Evolutionary conservation across 1,140 invertebrate species (phyloP).

Genomic region (Lordiphosa stackelbergi): DNA sequence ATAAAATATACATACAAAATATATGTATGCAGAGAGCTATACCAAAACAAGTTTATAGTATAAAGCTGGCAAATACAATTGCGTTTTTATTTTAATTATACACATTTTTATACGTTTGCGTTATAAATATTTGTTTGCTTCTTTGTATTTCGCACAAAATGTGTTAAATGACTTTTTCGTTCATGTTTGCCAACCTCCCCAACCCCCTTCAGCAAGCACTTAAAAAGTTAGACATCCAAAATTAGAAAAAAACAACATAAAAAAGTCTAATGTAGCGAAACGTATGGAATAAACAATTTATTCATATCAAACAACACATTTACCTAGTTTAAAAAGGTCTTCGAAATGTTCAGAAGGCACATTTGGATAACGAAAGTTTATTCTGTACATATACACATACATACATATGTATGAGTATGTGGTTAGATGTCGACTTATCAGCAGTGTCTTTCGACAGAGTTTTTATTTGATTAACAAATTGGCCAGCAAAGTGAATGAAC

Average conservation of each 20-base stretch:
- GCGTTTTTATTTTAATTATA: constrained; percentile 67
- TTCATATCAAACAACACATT: constrained; percentile 1
- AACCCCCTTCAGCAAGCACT: constrained; percentile 14
- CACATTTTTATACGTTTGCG: constrained; percentile 24
- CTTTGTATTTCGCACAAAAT: constrained; percentile 44
- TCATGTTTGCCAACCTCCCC: constrained; percentile 27
- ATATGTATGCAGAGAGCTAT: too few relatives aligned
- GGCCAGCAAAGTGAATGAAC: constrained; percentile 55
- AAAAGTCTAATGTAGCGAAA: constrained; percentile 15
- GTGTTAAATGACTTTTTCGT: constrained; percentile 47
- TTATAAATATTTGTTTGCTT: constrained; percentile 31
- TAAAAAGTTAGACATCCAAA: constrained; percentile 34
- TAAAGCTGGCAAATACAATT: constrained; percentile 51
- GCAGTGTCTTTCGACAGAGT: too few relatives aligned
- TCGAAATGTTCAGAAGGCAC: too few relatives aligned
- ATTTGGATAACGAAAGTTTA: too few relatives aligned
- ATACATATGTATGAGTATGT: too few relatives aligned
- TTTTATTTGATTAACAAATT: too few relatives aligned
- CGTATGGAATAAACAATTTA: constrained; percentile 32
- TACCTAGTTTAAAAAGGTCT: too few relatives aligned
- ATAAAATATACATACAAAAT: too few relatives aligned
- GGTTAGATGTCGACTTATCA: too few relatives aligned
- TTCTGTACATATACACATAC: too few relatives aligned
- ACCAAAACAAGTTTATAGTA: too few relatives aligned
- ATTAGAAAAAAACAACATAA: constrained; percentile 18